Conservation (phyloP, 2,113 vertebrate genomes). For the Vulpes ferrilata region DNA sequence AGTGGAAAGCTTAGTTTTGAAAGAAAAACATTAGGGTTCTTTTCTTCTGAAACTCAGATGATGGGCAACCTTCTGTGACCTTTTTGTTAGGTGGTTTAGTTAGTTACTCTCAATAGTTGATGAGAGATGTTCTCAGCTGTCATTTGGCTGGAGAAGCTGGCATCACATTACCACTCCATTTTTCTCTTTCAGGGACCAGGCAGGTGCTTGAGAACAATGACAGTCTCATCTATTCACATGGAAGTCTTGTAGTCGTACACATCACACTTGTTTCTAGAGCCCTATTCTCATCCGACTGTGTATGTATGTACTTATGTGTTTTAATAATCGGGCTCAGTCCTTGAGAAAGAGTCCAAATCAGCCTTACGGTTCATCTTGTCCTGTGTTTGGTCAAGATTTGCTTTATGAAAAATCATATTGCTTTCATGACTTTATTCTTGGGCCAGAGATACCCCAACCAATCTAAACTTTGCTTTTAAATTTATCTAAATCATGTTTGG, state of each 20-base stretch:
- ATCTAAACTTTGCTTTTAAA: conserved; percentile 35
- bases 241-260: not conserved
- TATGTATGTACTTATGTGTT: not conserved
- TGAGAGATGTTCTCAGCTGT: conserved; percentile 57
- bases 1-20: conserved; percentile 10
- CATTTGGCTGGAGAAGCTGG: conserved; percentile 26
- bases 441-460: not conserved
- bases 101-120: not conserved
- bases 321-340: not conserved
- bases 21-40: conserved; percentile 10
- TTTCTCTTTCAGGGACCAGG: not conserved
- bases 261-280: not conserved
- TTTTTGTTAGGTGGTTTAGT: not conserved
- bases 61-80: not conserved
- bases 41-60: not conserved
- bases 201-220: conserved; percentile 17
- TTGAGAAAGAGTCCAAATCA: not conserved
- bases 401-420: conserved; percentile 27
- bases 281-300: not conserved
- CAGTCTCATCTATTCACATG: not conserved
- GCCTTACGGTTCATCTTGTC: not conserved
- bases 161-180: not conserved
- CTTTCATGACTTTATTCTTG: not conserved
- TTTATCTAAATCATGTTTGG: not conserved
- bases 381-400: not conserved